phyloP scores from a whole-genome alignment of 2,797 vertebrate species.

The Leptoclinus maculatus region DNA sequence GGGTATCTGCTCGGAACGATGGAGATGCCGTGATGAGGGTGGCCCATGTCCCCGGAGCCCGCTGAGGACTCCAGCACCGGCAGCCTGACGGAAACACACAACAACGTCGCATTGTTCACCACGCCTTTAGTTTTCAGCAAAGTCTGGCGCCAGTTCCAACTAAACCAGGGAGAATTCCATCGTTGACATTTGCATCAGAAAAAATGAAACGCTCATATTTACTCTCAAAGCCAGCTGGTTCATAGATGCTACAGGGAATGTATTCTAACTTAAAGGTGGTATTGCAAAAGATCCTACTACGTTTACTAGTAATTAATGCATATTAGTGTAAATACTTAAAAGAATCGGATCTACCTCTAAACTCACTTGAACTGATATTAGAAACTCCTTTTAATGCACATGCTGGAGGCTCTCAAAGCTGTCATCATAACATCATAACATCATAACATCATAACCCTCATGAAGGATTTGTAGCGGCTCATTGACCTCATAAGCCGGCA shows the following conservation, averaged over 20 bases:
- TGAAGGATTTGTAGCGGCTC: too few species aligned
- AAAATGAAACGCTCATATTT: too few species aligned
- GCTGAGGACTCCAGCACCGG: conserved; percentile 95
- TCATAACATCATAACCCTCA: background rate
- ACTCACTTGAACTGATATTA: too few species aligned
- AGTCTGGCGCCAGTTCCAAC: background rate
- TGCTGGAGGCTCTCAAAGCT: too few species aligned
- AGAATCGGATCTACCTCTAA: too few species aligned
- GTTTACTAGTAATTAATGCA: background rate
- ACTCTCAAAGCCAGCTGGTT: background rate
- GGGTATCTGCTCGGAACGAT: conserved; percentile 96
- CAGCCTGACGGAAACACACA: conserved; percentile 78
- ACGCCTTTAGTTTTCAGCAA: background rate
- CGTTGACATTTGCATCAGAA: too few species aligned
- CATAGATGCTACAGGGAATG: background rate
- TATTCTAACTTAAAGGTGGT: background rate
- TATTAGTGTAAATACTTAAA: background rate
- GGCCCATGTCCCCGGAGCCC: conserved; percentile 89
- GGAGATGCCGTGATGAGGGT: conserved; percentile 95
- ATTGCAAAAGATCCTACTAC: background rate
- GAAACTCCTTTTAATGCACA: too few species aligned
- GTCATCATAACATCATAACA: too few species aligned
- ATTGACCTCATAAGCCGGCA: background rate
- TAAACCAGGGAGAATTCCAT: background rate
- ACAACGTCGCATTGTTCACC: background rate